These are phyloP conservation scores for Laticauda colubrina DNA, from an alignment of 2,113 vertebrate species.

Conservation along the genomic window DNA sequence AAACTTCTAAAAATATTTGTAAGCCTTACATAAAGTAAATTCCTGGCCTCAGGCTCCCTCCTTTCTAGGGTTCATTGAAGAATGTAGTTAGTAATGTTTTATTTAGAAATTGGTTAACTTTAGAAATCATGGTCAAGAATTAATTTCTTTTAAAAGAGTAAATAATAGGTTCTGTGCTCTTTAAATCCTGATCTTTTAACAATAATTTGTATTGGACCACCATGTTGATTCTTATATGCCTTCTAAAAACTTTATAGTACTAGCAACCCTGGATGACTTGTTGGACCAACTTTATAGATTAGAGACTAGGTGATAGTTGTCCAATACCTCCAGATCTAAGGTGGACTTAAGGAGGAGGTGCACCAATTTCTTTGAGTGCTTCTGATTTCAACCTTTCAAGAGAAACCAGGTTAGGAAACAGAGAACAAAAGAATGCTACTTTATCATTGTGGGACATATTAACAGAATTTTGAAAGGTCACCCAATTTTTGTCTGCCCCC, in stretches of 20 bases:
- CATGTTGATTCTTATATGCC: slow-evolving; percentile 32
- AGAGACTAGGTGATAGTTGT: background rate
- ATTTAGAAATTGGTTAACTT: background rate
- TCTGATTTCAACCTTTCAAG: background rate
- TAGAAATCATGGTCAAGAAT: background rate
- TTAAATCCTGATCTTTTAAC: slow-evolving; percentile 38
- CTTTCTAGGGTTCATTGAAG: background rate
- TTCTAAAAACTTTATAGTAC: slow-evolving; percentile 16
- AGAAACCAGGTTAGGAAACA: background rate
- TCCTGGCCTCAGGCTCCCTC: background rate
- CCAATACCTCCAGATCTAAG: background rate
- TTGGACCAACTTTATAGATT: background rate
- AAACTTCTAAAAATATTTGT: background rate
- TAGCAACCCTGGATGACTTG: background rate
- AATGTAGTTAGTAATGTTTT: background rate
- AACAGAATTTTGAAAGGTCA: background rate
- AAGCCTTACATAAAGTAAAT: background rate
- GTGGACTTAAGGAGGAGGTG: background rate
- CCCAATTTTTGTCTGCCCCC: background rate
- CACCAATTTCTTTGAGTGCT: background rate
- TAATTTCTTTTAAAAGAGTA: background rate
- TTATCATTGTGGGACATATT: background rate
- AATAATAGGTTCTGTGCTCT: slow-evolving; percentile 14
- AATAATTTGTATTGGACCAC: slow-evolving; percentile 16
- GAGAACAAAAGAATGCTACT: background rate